Evolutionary conservation across 2,888 invertebrate genomes (phyloP).

Genomic region (Drosophila neonasuta): DNA sequence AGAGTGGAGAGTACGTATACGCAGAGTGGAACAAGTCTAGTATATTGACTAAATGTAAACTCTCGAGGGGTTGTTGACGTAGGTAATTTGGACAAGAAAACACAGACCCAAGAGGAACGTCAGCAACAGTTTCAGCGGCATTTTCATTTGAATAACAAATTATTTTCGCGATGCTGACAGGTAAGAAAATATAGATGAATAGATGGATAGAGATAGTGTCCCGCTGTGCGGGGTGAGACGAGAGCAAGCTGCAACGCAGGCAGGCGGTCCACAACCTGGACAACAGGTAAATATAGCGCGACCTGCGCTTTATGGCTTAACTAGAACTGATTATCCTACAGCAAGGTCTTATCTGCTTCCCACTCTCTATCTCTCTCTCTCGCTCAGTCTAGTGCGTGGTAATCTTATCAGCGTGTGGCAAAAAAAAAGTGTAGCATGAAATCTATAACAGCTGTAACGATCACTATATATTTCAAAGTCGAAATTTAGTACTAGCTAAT

Average conservation of each 20-base stretch:
- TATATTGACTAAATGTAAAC: slow-evolving; percentile 66
- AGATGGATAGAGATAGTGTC: neutral
- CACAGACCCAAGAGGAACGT: slow-evolving; percentile 45
- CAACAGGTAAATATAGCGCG: slow-evolving; percentile 29
- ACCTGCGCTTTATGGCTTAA: slow-evolving; percentile 47
- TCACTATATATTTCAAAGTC: slow-evolving; percentile 38
- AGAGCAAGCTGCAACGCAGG: slow-evolving; percentile 20
- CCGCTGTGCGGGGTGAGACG: neutral
- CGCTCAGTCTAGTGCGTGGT: slow-evolving; percentile 1
- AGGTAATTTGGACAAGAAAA: slow-evolving; percentile 60
- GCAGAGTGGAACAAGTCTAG: slow-evolving; percentile 66
- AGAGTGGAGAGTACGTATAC: slow-evolving; percentile 59
- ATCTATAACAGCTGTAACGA: slow-evolving; percentile 43
- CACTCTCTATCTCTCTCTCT: neutral
- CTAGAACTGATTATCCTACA: slow-evolving; percentile 46
- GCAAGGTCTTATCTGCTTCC: slow-evolving; percentile 4
- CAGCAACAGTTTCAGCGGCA: slow-evolving; percentile 54
- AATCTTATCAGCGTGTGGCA: slow-evolving; percentile 54
- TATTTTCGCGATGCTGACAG: slow-evolving; percentile 35
- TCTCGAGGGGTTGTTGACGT: slow-evolving; percentile 69
- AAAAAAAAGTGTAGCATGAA: slow-evolving; percentile 40
- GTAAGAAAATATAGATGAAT: slow-evolving; percentile 11
- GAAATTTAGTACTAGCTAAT: slow-evolving; percentile 29
- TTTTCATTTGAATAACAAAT: slow-evolving; percentile 73
- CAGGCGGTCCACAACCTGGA: slow-evolving; percentile 11